A percentile compares a stretch with the other conserved stretches of the same genome.
phyloP scores from a whole-genome alignment of 2,888 invertebrate species.

The Rhorus exstirpatorius region DNA sequence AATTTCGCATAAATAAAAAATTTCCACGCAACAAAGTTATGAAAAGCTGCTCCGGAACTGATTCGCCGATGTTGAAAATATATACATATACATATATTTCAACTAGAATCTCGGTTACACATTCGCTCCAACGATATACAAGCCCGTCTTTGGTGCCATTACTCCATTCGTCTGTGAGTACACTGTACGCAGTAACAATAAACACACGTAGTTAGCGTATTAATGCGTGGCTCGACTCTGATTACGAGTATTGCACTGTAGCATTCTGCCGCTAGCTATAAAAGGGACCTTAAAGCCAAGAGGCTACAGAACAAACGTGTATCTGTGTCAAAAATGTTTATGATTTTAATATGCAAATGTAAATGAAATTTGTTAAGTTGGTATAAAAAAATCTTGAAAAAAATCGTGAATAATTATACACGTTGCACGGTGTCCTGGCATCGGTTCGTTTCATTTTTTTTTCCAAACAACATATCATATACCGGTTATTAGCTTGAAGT shows the following conservation, averaged over 20 bases:
- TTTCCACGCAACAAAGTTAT: no score
- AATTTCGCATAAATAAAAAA: no score
- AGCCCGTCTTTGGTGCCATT: neutral
- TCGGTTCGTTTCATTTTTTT: no score
- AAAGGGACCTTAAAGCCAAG: neutral
- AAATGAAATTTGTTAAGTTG: no score
- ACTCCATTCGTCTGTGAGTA: neutral
- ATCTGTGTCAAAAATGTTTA: no score
- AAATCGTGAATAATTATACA: no score
- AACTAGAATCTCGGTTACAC: neutral
- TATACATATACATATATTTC: neutral
- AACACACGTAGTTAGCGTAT: constrained; percentile 7
- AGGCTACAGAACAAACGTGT: neutral
- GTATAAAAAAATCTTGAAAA: no score
- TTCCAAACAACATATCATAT: no score
- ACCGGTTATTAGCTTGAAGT: no score
- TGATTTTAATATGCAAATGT: no score
- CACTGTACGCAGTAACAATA: constrained; percentile 1
- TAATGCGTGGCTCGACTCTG: constrained; percentile 6
- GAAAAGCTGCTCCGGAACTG: neutral
- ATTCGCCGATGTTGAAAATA: neutral
- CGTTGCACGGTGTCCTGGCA: no score
- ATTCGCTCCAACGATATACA: neutral
- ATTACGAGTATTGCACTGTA: constrained; percentile 2
- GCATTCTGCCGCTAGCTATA: neutral